phyloP scores from a whole-genome alignment of 2,113 vertebrate species.

The Herpetotheres cachinnans region DNA sequence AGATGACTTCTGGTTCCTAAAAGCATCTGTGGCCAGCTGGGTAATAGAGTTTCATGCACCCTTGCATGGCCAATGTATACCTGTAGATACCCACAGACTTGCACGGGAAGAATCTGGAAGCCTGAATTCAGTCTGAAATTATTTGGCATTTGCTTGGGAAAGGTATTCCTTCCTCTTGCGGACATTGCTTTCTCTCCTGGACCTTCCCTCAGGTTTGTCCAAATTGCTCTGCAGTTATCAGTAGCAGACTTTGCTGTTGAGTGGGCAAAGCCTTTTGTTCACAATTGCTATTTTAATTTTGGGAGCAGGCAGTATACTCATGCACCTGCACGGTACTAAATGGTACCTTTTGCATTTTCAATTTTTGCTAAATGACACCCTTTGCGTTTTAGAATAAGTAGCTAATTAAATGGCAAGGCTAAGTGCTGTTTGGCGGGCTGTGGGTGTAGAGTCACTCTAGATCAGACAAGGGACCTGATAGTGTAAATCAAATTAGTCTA shows the following conservation, averaged over 20 bases:
- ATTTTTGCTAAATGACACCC: neutral
- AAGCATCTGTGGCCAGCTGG: neutral
- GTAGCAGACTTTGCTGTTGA: neutral
- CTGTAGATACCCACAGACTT: neutral
- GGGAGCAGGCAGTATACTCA: neutral
- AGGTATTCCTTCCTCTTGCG: neutral
- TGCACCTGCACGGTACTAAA: neutral
- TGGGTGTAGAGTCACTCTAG: neutral
- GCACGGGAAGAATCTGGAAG: neutral
- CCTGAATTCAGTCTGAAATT: neutral
- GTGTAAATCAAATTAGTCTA: neutral
- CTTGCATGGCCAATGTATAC: neutral
- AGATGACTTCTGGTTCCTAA: neutral
- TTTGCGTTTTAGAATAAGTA: neutral
- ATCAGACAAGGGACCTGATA: neutral
- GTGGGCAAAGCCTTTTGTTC: neutral
- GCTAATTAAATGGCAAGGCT: slow-evolving; percentile 15
- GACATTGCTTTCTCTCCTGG: neutral
- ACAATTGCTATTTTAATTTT: neutral
- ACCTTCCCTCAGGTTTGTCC: neutral
- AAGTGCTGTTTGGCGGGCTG: neutral
- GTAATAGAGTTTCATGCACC: neutral
- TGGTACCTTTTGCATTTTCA: neutral
- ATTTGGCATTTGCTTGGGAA: neutral
- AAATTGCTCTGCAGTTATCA: neutral